Conservation (phyloP, 2,797 vertebrate genomes). For the Lacerta bilineata region DNA sequence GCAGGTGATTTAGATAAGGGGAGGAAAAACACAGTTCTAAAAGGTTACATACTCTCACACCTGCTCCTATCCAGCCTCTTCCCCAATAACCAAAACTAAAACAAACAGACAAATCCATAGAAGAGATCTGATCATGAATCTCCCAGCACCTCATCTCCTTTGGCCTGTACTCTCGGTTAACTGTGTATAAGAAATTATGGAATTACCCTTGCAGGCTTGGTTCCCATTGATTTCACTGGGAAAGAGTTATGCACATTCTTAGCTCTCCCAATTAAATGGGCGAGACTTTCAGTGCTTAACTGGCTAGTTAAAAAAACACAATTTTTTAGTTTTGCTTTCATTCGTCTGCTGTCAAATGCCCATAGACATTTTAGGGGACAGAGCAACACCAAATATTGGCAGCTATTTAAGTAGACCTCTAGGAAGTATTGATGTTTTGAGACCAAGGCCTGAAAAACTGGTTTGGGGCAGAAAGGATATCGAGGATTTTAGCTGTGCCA, state of each 20-base stretch:
- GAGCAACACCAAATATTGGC: background rate
- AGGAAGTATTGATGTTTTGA: background rate
- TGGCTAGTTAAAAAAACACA: background rate
- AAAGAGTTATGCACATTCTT: background rate
- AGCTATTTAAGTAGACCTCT: background rate
- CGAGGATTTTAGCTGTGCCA: background rate
- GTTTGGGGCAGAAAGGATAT: background rate
- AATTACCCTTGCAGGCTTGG: background rate
- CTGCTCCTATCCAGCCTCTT: background rate
- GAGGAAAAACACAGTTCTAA: background rate
- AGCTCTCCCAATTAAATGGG: background rate
- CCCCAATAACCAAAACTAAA: background rate
- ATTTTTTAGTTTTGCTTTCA: background rate
- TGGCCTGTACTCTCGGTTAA: background rate
- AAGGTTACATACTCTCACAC: background rate
- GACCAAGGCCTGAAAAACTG: background rate
- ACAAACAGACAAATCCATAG: background rate
- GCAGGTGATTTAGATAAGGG: background rate
- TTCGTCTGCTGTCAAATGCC: background rate
- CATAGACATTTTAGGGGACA: background rate
- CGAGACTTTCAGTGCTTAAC: background rate
- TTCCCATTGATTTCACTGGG: constrained; percentile 1
- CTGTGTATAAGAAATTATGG: background rate
- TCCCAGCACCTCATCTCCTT: background rate
- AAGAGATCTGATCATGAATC: background rate